phyloP scores from a whole-genome alignment of 2,797 vertebrate genomes.

The Enteromius viviparus region DNA sequence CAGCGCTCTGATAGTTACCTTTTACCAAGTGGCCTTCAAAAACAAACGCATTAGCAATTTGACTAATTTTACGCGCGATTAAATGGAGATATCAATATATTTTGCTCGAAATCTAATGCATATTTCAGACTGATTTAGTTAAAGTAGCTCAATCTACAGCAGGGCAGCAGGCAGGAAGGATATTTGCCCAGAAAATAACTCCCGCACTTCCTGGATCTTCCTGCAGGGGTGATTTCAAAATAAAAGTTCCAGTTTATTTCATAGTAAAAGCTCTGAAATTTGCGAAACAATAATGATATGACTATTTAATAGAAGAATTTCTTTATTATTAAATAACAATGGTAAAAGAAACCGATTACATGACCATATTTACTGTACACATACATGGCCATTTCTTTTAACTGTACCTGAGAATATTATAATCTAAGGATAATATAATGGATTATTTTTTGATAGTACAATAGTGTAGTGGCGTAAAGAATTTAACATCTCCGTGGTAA shows the following conservation, averaged over 20 bases:
- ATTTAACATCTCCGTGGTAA: neutral
- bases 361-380: slow-evolving; percentile 41
- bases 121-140: neutral
- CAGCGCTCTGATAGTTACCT: neutral
- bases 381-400: slow-evolving; percentile 60
- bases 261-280: slow-evolving; percentile 31
- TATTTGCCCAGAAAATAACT: slow-evolving; percentile 1
- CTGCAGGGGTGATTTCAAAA: slow-evolving; percentile 51
- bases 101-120: neutral
- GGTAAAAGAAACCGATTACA: slow-evolving; percentile 28
- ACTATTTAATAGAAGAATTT: slow-evolving; percentile 31
- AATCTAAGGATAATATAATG: slow-evolving; percentile 66
- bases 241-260: slow-evolving; percentile 53
- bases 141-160: neutral
- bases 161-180: neutral
- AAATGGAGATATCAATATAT: neutral
- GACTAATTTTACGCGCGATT: neutral
- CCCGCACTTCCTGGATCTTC: slow-evolving; percentile 68
- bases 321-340: slow-evolving; percentile 50
- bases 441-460: slow-evolving; percentile 65
- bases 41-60: neutral
- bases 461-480: slow-evolving; percentile 34
- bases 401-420: slow-evolving; percentile 80
- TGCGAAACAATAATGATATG: slow-evolving; percentile 21
- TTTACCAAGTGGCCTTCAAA: neutral